Evolutionary conservation across 2,797 vertebrate species (phyloP).

Genomic region (Coilia nasus): DNA sequence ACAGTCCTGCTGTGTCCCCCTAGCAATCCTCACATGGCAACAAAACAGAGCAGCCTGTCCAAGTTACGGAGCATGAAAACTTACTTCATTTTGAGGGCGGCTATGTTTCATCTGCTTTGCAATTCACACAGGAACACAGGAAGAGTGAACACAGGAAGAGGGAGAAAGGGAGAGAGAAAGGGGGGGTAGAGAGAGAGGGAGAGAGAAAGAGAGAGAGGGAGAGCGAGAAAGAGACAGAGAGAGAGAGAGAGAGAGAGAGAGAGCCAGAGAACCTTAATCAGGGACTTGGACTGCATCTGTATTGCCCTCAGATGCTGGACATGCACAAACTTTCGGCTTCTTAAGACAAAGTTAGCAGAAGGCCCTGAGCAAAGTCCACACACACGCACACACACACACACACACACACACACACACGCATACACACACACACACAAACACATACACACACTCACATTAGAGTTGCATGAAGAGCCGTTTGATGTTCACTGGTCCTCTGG

Average conservation of each 20-base stretch:
- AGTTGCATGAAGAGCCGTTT: background rate
- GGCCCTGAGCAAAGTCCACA: background rate
- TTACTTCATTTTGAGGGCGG: background rate
- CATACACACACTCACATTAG: background rate
- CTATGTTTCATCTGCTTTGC: background rate
- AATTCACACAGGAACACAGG: background rate
- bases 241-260: background rate
- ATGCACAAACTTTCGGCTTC: slow-evolving; percentile 10
- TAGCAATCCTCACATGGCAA: background rate
- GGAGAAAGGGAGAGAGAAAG: background rate
- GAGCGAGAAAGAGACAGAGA: background rate
- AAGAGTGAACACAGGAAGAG: background rate
- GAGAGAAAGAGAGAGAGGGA: background rate
- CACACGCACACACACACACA: background rate
- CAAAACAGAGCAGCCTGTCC: background rate
- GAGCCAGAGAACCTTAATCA: background rate
- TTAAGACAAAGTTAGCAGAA: background rate
- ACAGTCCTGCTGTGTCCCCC: background rate
- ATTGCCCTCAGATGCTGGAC: slow-evolving; percentile 8
- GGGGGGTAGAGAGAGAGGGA: background rate
- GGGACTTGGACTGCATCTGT: background rate
- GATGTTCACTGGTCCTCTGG: background rate
- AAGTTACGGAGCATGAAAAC: background rate
- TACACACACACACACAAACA: too few species aligned
- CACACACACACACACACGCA: too few species aligned